phyloP scores from a whole-genome alignment of 2,888 invertebrate genomes.

The Oxyteleia sp. region DNA sequence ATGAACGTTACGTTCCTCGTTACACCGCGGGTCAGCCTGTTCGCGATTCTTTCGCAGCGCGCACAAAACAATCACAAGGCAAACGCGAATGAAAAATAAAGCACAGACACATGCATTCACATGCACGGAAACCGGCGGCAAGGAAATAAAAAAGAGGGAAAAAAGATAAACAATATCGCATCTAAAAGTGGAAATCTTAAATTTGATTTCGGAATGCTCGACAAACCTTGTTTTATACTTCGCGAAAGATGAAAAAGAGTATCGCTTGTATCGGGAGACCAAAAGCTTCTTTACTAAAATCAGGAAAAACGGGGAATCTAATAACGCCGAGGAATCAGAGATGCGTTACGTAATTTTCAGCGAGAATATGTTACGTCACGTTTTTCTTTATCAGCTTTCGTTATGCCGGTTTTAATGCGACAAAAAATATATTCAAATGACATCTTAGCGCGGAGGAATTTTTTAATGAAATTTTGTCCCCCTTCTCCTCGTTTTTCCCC shows the following conservation, averaged over 20 bases:
- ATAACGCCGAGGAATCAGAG: constrained; percentile 17
- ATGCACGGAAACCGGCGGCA: constrained; percentile 22
- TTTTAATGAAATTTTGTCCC: constrained; percentile 2
- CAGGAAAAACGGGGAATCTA: constrained; percentile 28
- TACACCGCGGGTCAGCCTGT: constrained; percentile 71
- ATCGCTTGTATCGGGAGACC: constrained; percentile 1
- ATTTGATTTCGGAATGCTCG: constrained; percentile 9
- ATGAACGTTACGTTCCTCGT: constrained; percentile 85
- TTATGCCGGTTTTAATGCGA: not conserved
- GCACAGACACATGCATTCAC: not conserved
- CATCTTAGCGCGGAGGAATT: not conserved
- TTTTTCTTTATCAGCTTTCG: not conserved
- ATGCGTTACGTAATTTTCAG: constrained; percentile 30
- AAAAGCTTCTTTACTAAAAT: constrained; percentile 24
- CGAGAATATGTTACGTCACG: constrained; percentile 27
- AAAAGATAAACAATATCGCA: constrained; percentile 20
- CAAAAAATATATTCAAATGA: constrained; percentile 1
- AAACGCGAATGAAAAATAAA: too few relatives aligned
- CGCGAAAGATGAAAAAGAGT: not conserved
- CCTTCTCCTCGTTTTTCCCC: not conserved
- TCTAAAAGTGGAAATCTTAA: constrained; percentile 10
- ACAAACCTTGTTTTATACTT: constrained; percentile 21
- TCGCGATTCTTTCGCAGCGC: constrained; percentile 51
- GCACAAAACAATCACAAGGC: constrained; percentile 26
- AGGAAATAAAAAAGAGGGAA: constrained; percentile 2